Conservation (phyloP, 1,140 invertebrate genomes). For the Phortica variegata region DNA sequence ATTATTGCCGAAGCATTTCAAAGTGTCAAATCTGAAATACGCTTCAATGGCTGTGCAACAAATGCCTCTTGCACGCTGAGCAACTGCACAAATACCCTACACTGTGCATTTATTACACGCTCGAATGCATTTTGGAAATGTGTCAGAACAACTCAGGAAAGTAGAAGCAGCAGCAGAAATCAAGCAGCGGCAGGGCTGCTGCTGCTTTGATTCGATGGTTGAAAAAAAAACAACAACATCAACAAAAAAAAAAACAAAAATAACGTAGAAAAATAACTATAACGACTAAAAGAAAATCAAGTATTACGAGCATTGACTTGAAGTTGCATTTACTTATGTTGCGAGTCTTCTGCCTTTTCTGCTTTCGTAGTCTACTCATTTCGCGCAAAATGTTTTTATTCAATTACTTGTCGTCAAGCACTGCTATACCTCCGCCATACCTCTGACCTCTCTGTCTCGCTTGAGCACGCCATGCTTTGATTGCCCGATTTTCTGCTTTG, state of each 20-base stretch:
- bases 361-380: too few relatives aligned
- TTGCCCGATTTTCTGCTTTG: conserved; percentile 4
- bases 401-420: conserved; percentile 44
- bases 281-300: too few relatives aligned
- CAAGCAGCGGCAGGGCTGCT: conserved; percentile 16
- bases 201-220: too few relatives aligned
- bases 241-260: neutral
- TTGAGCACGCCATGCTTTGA: conserved; percentile 12
- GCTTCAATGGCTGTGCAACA: too few relatives aligned
- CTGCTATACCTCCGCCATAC: conserved; percentile 18
- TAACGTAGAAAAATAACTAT: neutral
- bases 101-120: conserved; percentile 45
- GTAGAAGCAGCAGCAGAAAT: conserved; percentile 35
- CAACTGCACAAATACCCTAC: neutral
- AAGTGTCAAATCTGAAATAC: too few relatives aligned
- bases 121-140: conserved; percentile 45
- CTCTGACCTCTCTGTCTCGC: conserved; percentile 28
- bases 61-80: neutral
- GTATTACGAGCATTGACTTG: too few relatives aligned
- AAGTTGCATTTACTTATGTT: too few relatives aligned
- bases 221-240: neutral
- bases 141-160: conserved; percentile 30
- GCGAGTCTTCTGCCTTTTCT: too few relatives aligned
- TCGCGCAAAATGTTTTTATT: conserved; percentile 41
- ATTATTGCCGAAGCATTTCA: too few relatives aligned